Conservation (phyloP, 2,113 vertebrate species). For the Tragelaphus scriptus region DNA sequence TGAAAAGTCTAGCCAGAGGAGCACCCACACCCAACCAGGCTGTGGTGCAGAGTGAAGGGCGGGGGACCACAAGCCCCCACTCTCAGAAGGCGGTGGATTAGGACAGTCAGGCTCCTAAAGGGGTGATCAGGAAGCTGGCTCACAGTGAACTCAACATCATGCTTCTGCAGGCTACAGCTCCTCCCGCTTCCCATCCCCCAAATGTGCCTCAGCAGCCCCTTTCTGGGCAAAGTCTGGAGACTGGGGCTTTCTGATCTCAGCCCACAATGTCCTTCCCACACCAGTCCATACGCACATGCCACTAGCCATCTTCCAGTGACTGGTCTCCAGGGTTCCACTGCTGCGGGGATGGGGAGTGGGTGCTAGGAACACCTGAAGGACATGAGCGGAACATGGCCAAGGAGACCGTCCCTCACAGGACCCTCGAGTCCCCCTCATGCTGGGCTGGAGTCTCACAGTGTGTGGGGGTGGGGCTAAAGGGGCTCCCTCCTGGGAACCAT, state of each 20-base stretch:
- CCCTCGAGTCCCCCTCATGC: not conserved
- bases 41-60: not conserved
- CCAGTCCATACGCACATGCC: not conserved
- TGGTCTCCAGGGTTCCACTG: not conserved
- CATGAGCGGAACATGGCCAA: not conserved
- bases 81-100: not conserved
- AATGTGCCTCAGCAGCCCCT: not conserved
- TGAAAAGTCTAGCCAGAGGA: not conserved
- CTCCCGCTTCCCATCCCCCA: not conserved
- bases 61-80: not conserved
- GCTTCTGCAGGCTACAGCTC: not conserved
- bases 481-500: constrained; percentile 55
- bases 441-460: not conserved
- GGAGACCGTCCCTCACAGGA: not conserved
- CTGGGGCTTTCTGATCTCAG: not conserved
- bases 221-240: not conserved
- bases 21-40: not conserved
- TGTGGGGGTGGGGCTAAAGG: not conserved
- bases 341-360: not conserved
- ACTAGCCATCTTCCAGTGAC: not conserved
- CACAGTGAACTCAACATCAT: not conserved
- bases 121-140: not conserved
- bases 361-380: not conserved
- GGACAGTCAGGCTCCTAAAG: not conserved
- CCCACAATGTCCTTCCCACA: not conserved